Evolutionary conservation across 2,113 vertebrate species (phyloP), one percentile per base, ranked within the genome.

Genomic region (Pampusana beccarii): DNA sequence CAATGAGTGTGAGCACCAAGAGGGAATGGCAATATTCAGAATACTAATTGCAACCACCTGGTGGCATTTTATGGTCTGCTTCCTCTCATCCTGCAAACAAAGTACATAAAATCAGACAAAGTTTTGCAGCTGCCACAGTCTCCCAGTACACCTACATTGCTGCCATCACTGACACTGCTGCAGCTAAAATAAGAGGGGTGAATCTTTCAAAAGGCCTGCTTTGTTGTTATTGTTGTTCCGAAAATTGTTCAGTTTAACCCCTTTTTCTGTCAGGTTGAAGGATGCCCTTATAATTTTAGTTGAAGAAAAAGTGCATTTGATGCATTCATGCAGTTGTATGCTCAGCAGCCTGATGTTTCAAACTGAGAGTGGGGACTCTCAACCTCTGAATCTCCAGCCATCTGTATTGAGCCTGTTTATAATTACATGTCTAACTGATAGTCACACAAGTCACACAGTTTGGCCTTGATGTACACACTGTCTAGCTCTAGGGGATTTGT

Each of bases 301-400:
- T 79, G 51, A 66, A 91, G 14, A 38, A 54, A 88, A 89, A 54
- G 11, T 19, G 2, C 20, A 8, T 53, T 87, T 78, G 54, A 24
- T 46, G 16, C 1, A 14, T 33, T 70, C 38, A 58, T 29, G 14
- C 16, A 70, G 53, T 61, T 72, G 56, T 61, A 25, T 42, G 15
- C 8, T 75, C 20, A 36, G 19, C 24, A 78, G 17, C 13, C n/a
- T 60, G 38, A 33, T 28, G 5, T 36, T 57, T 9, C 25, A 60
- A 17, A 38, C 0, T 44, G 60, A 40, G 19, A 66, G 24, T 2
- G 5, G 12, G 0, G 4, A 48, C 19, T 34, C 44, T 33, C 46
- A 57, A n/a, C 3, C 26, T 73, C 34, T 62, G 64, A 42, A 67
- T 50, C 29, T 54, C 2, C 4, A 70, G 17, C 16, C 31, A 65